Evolutionary conservation across 2,113 vertebrate species (phyloP).

Genomic region (Rhabdornis inornatus): DNA sequence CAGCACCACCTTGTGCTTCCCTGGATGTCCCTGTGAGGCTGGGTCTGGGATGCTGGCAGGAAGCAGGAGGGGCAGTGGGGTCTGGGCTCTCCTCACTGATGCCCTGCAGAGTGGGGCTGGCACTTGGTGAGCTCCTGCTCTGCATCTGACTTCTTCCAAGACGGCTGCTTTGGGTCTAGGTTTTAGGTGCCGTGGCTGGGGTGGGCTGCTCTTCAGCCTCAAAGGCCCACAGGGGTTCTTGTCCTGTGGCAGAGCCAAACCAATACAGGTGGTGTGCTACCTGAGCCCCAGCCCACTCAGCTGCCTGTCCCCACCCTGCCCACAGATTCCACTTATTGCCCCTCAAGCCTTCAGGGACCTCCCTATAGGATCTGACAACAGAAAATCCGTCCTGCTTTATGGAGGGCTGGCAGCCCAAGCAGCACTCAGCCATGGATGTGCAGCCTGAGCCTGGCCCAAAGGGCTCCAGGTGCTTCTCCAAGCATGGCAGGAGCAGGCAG

Average conservation of each 20-base stretch:
- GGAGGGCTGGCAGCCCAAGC: background rate
- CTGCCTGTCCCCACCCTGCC: background rate
- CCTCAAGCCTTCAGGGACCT: background rate
- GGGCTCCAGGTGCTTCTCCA: background rate
- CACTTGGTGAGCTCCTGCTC: background rate
- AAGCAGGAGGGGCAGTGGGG: background rate
- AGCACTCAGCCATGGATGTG: background rate
- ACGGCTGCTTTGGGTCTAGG: background rate
- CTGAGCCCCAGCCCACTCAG: background rate
- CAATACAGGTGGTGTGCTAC: rapidly evolving
- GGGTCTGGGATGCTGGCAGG: background rate
- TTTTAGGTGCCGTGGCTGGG: background rate
- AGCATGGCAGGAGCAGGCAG: background rate
- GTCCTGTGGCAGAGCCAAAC: background rate
- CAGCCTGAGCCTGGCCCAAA: background rate
- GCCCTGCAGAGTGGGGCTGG: background rate
- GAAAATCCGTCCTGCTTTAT: background rate
- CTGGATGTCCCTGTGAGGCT: background rate
- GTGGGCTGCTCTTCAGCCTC: background rate
- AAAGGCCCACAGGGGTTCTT: background rate
- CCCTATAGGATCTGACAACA: background rate
- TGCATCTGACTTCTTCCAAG: background rate
- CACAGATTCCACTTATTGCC: background rate
- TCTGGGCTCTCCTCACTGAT: background rate
- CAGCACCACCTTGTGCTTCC: background rate